phyloP scores from a whole-genome alignment of 2,797 vertebrate species.

The Halcyon chelicuti region DNA sequence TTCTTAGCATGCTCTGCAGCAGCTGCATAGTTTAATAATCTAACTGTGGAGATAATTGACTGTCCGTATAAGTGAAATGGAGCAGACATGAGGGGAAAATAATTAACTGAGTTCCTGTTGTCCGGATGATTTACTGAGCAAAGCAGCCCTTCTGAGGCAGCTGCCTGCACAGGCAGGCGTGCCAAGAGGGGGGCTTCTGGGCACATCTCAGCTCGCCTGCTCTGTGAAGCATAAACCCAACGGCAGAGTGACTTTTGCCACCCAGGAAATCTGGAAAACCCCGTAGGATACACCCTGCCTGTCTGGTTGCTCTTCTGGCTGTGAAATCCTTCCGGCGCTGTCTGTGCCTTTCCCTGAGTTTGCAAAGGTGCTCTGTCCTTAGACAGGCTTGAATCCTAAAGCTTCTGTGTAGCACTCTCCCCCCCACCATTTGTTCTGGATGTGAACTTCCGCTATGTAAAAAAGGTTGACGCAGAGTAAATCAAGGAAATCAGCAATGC shows the following conservation, averaged over 20 bases:
- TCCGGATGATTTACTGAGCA: neutral
- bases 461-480: neutral
- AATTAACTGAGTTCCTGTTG: slow-evolving; percentile 29
- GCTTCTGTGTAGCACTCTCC: neutral
- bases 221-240: neutral
- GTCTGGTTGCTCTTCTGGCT: neutral
- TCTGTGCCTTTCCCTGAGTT: neutral
- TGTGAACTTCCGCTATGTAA: neutral
- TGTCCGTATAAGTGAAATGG: accelerated
- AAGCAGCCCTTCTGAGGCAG: neutral
- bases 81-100: slow-evolving; percentile 14
- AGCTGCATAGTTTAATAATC: slow-evolving; percentile 9
- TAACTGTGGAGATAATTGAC: slow-evolving; percentile 7
- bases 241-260: neutral
- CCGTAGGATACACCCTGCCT: neutral
- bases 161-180: neutral
- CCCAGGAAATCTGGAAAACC: slow-evolving; percentile 22
- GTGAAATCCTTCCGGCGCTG: neutral
- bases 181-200: neutral
- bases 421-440: neutral
- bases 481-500: neutral
- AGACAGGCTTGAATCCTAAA: neutral
- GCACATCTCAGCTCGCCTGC: neutral
- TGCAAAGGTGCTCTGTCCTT: neutral
- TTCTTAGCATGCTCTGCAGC: neutral